Conservation (phyloP, 2,888 invertebrate genomes). For the Stegophylla sp. region DNA sequence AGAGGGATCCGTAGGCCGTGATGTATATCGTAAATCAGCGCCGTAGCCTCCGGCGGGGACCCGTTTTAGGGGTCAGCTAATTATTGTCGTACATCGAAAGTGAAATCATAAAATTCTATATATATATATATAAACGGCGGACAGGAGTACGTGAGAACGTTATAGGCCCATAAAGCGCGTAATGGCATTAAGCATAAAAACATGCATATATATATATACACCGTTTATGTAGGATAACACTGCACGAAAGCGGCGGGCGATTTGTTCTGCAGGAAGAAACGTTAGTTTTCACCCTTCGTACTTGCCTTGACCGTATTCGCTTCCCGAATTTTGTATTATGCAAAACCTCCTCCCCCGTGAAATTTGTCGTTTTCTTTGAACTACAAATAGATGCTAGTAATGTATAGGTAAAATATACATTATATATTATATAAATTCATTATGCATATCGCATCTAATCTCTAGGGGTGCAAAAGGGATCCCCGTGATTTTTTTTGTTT, state of each 20-base stretch:
- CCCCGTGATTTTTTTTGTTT: too few species aligned
- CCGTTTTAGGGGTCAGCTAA: slow-evolving; percentile 53
- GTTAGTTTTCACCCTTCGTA: neutral
- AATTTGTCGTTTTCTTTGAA: neutral
- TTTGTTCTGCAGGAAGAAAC: neutral
- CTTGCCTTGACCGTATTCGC: neutral
- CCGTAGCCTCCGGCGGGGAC: neutral
- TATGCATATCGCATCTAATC: too few species aligned
- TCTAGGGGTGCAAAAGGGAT: too few species aligned
- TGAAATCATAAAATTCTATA: slow-evolving; percentile 51
- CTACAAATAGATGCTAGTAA: too few species aligned
- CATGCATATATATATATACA: neutral
- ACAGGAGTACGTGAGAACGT: slow-evolving; percentile 51
- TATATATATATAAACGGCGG: too few species aligned
- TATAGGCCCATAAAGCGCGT: slow-evolving; percentile 49
- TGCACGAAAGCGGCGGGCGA: neutral
- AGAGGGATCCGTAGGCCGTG: slow-evolving; percentile 12
- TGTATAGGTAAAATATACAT: too few species aligned
- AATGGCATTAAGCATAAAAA: slow-evolving; percentile 46
- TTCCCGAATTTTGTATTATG: neutral
- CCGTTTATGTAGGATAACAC: too few species aligned
- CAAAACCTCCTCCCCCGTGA: neutral
- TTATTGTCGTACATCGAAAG: slow-evolving; percentile 54
- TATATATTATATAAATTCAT: too few species aligned
- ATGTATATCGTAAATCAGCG: slow-evolving; percentile 26